phyloP scores from a whole-genome alignment of 2,797 vertebrate species.

The Micromesistius poutassou region DNA sequence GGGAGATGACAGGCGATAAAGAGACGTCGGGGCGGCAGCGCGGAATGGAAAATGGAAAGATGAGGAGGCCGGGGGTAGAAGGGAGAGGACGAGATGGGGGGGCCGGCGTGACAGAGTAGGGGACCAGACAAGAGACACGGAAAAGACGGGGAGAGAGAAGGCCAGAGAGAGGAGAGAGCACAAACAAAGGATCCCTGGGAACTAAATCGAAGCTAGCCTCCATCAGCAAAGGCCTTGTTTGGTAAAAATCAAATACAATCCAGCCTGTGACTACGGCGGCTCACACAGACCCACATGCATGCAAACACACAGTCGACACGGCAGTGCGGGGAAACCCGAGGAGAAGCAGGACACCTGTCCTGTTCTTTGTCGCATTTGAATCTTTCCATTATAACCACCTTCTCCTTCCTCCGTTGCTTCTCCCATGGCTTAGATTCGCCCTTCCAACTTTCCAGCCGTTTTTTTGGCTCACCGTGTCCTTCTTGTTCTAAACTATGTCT shows the following conservation, averaged over 20 bases:
- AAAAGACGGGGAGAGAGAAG: background rate
- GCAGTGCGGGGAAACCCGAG: too few species aligned
- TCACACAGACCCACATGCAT: too few species aligned
- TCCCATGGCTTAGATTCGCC: background rate
- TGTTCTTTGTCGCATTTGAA: slow-evolving; percentile 20
- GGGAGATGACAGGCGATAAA: background rate
- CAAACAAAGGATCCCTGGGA: too few species aligned
- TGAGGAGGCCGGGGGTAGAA: slow-evolving; percentile 14
- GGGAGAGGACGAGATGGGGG: background rate
- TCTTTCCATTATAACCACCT: too few species aligned
- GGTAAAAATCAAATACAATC: slow-evolving; percentile 57
- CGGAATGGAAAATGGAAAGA: background rate
- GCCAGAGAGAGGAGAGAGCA: background rate
- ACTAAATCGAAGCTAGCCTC: slow-evolving; percentile 56
- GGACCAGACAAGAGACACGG: too few species aligned
- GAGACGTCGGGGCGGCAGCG: background rate
- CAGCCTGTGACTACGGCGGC: slow-evolving; percentile 40
- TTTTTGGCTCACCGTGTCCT: background rate
- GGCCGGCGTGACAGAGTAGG: too few species aligned
- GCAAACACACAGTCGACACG: too few species aligned
- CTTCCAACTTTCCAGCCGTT: background rate
- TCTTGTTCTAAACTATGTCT: background rate
- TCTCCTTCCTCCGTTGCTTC: too few species aligned
- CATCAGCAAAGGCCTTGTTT: slow-evolving; percentile 58
- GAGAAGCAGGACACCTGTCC: background rate